Percentiles rank a stretch among this genome's conserved stretches.
These are phyloP conservation scores for Argyresthia albistria DNA, from an alignment of 2,888 invertebrate genomes.

Conservation along the genomic window DNA sequence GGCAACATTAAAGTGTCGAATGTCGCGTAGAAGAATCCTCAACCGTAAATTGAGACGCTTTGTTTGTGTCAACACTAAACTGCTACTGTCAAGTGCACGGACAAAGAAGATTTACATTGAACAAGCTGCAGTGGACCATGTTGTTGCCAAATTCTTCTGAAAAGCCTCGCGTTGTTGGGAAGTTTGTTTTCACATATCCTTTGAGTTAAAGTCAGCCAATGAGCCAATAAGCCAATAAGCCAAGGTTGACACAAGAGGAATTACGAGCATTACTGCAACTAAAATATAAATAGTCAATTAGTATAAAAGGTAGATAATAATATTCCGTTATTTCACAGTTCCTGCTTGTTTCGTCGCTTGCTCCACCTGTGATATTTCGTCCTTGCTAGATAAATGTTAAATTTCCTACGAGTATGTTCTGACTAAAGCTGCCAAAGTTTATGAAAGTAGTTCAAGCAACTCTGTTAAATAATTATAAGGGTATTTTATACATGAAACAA, in stretches of 20 bases:
- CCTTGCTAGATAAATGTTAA: constrained; percentile 34
- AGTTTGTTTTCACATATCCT: constrained; percentile 43
- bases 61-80: constrained; percentile 71
- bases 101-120: constrained; percentile 59
- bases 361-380: constrained; percentile 64
- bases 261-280: not conserved
- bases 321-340: constrained; percentile 36
- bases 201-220: constrained; percentile 53
- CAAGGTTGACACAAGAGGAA: constrained; percentile 30
- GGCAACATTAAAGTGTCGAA: constrained; percentile 47
- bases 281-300: not conserved
- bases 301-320: not conserved
- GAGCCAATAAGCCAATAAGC: constrained; percentile 39
- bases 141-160: not conserved
- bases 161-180: constrained; percentile 21
- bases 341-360: constrained; percentile 65
- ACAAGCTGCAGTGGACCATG: constrained; percentile 8
- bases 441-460: constrained; percentile 19
- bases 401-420: constrained; percentile 25
- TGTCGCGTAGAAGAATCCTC: constrained; percentile 64
- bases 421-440: constrained; percentile 42
- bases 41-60: constrained; percentile 63
- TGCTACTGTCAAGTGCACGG: constrained; percentile 68
- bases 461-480: constrained; percentile 20
- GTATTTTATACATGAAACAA: not conserved